Percentiles rank a stretch among this genome's conserved stretches.
These are phyloP conservation scores for Drosophila orena DNA, from an alignment of 1,140 invertebrate genomes.

Conservation along the genomic window DNA sequence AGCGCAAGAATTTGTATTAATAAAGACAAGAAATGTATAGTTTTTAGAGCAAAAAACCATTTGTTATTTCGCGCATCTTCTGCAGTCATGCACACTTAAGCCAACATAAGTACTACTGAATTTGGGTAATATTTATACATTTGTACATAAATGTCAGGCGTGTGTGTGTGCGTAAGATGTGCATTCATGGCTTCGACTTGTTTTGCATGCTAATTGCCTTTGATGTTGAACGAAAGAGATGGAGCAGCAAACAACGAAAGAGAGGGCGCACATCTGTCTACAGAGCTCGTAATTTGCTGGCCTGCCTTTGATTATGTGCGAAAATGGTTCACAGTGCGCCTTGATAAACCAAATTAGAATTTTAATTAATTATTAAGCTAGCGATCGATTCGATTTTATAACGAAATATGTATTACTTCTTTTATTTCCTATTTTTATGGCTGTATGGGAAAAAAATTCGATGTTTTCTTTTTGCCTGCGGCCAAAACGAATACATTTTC, in stretches of 20 bases:
- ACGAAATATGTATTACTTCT: neutral
- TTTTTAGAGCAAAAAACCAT: no score
- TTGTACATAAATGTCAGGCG: slow-evolving; percentile 59
- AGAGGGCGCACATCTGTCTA: neutral
- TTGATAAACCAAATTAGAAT: slow-evolving; percentile 28
- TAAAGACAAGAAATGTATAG: no score
- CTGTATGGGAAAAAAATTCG: neutral
- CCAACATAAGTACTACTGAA: slow-evolving; percentile 19
- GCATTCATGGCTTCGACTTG: slow-evolving; percentile 71
- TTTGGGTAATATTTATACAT: slow-evolving; percentile 67
- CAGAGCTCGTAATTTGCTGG: slow-evolving; percentile 45
- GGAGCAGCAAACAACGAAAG: slow-evolving; percentile 2
- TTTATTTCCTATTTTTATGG: neutral
- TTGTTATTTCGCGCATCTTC: slow-evolving; percentile 1
- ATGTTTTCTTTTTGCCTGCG: slow-evolving; percentile 3
- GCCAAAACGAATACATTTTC: slow-evolving; percentile 9
- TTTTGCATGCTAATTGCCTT: slow-evolving; percentile 79
- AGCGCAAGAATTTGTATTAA: no score
- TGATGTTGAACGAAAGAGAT: slow-evolving; percentile 20
- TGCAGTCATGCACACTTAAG: slow-evolving; percentile 4
- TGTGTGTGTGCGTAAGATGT: slow-evolving; percentile 51
- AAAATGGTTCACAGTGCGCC: slow-evolving; percentile 41
- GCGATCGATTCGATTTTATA: slow-evolving; percentile 9
- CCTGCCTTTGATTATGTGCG: slow-evolving; percentile 67
- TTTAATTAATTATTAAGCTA: slow-evolving; percentile 31